Conservation (phyloP, 2,797 vertebrate species). For the Astyanax mexicanus region DNA sequence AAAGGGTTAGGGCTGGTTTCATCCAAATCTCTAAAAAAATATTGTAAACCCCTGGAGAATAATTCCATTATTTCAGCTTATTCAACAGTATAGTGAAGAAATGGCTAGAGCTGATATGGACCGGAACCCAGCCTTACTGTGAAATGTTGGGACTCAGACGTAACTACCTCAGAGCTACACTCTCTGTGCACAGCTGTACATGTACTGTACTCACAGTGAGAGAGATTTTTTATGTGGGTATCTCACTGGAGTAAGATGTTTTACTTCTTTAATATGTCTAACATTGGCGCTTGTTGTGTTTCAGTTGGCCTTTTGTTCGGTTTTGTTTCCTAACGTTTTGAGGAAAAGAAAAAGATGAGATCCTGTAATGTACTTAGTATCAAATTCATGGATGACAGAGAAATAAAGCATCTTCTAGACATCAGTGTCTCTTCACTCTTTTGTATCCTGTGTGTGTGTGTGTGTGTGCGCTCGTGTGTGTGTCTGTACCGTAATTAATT, state of each 20-base stretch:
- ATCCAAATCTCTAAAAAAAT: conserved; percentile 10
- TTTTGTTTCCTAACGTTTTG: conserved; percentile 35
- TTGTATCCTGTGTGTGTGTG: background rate
- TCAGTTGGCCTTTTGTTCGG: conserved; percentile 32
- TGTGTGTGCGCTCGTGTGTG: no score
- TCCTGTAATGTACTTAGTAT: conserved; percentile 29
- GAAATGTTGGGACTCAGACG: conserved; percentile 52
- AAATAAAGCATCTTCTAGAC: conserved; percentile 60
- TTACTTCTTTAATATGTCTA: conserved; percentile 48
- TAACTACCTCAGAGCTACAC: conserved; percentile 43
- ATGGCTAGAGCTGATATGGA: conserved; percentile 28
- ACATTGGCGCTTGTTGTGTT: conserved; percentile 50
- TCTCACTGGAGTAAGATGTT: conserved; percentile 56
- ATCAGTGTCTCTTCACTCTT: background rate
- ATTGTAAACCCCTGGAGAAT: conserved; percentile 7
- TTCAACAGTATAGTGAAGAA: conserved; percentile 13
- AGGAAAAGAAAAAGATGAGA: conserved; percentile 25
- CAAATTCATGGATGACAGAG: conserved; percentile 54
- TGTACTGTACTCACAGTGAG: conserved; percentile 40
- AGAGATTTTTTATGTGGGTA: conserved; percentile 45
- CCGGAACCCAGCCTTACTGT: conserved; percentile 45
- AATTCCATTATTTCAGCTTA: background rate
- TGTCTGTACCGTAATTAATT: no score
- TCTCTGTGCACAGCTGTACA: conserved; percentile 45
- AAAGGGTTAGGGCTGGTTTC: conserved; percentile 5